Evolutionary conservation across 2,888 invertebrate genomes (phyloP), one percentile per base, ranked within the genome.

Genomic region (Altica lythri): DNA sequence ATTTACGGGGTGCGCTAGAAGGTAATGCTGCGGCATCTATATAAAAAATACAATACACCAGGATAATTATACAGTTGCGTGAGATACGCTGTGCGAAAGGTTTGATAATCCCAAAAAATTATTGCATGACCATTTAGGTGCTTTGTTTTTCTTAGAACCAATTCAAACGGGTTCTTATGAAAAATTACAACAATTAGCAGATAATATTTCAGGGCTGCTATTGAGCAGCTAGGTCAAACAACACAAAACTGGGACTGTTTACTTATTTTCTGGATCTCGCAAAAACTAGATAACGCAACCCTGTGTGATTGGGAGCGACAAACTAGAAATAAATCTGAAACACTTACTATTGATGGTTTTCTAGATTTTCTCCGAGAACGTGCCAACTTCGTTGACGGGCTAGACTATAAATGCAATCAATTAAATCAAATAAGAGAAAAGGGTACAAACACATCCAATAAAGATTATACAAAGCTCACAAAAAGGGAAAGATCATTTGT

Each of bases 211-310:
- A n/a, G 17, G 25, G 25, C 50, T 8, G 30, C 45, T 19, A 40
- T 53, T 13, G 27, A 50, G 12, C 55, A 55, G 38, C 29, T 55
- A 29, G 50, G 42, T 8, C 55, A 50, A 50, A 35, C 44, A 13
- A 37, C 30, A 17, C n/a, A 49, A 12, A 54, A 54, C 34, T 49
- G 54, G 54, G 54, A 49, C 40, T 38, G 45, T 16, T 29, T 54
- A 25, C 6, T 42, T 43, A 43, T 54, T 17, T 54, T 48, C 34
- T 43, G 4, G 12, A 34, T 12, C 4, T 3, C 2, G 3, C 2
- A 12, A n/a, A 2, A 13, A 16, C 12, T 34, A 5, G 12, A 12
- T 2, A 25, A 25, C 25, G 25, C 25, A 8, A n/a, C n/a, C n/a
- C n/a, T n/a, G n/a, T n/a, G n/a, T n/a, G n/a, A n/a, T n/a, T n/a